Base-by-base conservation (phyloP, 2,888 invertebrate genomes). In the Dioctria rufipes region DNA sequence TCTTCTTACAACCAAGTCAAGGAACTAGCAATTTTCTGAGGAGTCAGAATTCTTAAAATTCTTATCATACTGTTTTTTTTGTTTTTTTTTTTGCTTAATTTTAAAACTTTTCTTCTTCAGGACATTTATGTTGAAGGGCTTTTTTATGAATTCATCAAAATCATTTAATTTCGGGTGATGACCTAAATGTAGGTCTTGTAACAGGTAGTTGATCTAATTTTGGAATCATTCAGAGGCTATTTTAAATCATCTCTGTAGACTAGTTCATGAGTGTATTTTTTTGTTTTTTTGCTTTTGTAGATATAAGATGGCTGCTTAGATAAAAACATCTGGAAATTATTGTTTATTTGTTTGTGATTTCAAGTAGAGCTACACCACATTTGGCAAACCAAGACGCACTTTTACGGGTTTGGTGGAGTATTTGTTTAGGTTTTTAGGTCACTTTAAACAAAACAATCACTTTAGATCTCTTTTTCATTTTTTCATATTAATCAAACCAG, bases 151-250 rank as follows among this genome's bases (percentile, higher is more conserved):
- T 46, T 8, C 46, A 46, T 6, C 67, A 69, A 69, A 39, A 51
- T 69, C 51, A 39, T 69, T 51, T 11, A 9, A 69, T 69, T 69
- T 40, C n/a, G 73, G 42, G 58, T 75, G n/a, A 25, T 73, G 77
- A 63, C 77, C 49, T 37, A 77, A 77, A 77, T 77, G 37, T 63
- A 61, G 61, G 25, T 46, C 25, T 39, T 46, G 42, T 54, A 81
- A 81, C 81, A 81, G 81, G 81, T 81, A 78, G 81, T 80, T 80
- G 81, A n/a, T 80, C 77, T 78, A 81, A 78, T 80, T 80, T 65
- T 73, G 25, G 67, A 54, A 71, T 37, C 42, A 37, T 73, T 63
- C 63, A 46, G 61, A 37, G 77, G 46, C 77, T 63, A 58, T 77
- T 77, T 77, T 77, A 42, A 42, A 49, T 63, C 39, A 11, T 37